Base-by-base conservation (phyloP, 2,113 vertebrate genomes). In the Mesoclemmys tuberculata region DNA sequence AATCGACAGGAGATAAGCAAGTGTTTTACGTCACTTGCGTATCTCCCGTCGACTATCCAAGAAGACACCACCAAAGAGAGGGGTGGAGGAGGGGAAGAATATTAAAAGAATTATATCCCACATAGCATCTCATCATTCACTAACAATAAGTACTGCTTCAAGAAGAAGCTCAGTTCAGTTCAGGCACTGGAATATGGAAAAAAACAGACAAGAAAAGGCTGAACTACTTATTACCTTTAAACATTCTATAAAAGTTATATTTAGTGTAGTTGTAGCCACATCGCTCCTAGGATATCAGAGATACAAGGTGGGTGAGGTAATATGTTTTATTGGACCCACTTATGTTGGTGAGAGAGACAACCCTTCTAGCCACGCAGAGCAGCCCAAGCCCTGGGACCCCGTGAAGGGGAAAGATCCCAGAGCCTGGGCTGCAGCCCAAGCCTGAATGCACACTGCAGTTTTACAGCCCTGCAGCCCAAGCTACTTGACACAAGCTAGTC, bases 121-220 rank as follows among this genome's bases (percentile, higher is more conserved):
- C n/a, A 51, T 29, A 56, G 55, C 61, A 35, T 68, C 93, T 48
- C 31, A 1, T 64, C 16, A 86, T 19, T 2, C 1, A 0, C 7
- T 35, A 64, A 35, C 61, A 18, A 16, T 7, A 31, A 64, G 2
- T 44, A 29, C 22, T 0, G 35, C 7, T 90, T 89, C 75, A 77
- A 26, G 74, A 44, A 2, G 9, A 49, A 4, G 46, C 46, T 46
- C 46, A 46, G 46, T 46, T 35, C 51, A 52, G 61, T 18, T 0
- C 1, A 55, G 48, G 44, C 52, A 56, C 41, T 0, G 44, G 5
- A 5, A 74, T 35, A 64, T n/a, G 8, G 61, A 7, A 64, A 7
- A 64, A 64, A 31, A 41, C 0, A 35, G 6, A 0, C 1, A 6
- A n/a, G 12, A 12, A 31, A 2, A 44, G 21, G 58, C 58, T 2